These are phyloP conservation scores for Cebidichthys violaceus DNA, from an alignment of 2,113 vertebrate species.

Conservation along the genomic window DNA sequence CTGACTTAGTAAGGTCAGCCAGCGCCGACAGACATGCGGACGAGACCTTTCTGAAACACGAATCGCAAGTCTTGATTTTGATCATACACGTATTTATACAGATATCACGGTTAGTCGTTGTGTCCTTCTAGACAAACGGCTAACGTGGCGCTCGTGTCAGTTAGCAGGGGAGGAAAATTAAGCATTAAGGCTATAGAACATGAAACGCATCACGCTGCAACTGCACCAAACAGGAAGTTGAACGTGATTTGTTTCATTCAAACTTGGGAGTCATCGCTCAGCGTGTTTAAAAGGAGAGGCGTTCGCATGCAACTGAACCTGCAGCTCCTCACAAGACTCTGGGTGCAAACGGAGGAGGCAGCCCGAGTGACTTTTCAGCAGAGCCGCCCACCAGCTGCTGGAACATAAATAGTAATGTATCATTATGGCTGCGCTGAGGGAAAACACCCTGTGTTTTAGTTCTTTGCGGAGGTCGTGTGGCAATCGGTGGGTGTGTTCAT, in stretches of 20 bases:
- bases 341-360: conserved; percentile 78
- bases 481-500: conserved; percentile 81
- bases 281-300: conserved; percentile 60
- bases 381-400: conserved; percentile 83
- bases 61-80: not conserved
- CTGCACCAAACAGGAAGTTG: conserved; percentile 17
- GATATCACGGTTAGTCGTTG: not conserved
- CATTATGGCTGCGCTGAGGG: conserved; percentile 82
- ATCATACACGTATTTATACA: too few species aligned
- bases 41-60: too few species aligned
- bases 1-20: too few species aligned
- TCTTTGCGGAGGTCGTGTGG: conserved; percentile 82
- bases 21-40: too few species aligned
- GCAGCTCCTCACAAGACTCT: conserved; percentile 63
- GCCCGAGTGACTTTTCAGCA: conserved; percentile 77
- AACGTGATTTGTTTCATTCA: conserved; percentile 46
- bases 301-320: conserved; percentile 71
- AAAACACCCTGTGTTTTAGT: conserved; percentile 87
- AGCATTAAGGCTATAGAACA: too few species aligned
- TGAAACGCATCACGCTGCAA: conserved; percentile 4
- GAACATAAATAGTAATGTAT: conserved; percentile 85
- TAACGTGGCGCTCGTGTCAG: not conserved
- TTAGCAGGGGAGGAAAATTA: too few species aligned
- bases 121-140: not conserved
- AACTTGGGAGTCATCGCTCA: conserved; percentile 42